phyloP scores from a whole-genome alignment of 2,797 vertebrate genomes.

The Lophius americanus region DNA sequence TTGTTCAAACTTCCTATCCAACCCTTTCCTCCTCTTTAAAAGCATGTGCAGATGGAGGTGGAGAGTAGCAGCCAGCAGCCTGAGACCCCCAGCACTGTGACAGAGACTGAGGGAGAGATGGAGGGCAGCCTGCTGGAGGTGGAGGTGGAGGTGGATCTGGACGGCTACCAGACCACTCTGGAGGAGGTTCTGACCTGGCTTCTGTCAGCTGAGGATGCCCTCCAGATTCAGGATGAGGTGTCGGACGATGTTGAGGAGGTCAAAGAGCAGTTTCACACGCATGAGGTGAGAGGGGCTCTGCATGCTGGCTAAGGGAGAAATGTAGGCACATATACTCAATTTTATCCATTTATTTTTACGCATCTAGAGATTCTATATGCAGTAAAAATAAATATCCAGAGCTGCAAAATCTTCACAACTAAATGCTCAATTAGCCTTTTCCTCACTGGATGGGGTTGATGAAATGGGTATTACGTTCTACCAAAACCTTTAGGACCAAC shows the following conservation, averaged over 20 bases:
- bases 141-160: constrained; percentile 87
- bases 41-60: constrained; percentile 65
- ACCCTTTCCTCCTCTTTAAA: constrained; percentile 9
- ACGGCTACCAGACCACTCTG: constrained; percentile 93
- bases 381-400: no score
- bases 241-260: constrained; percentile 96
- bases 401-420: neutral
- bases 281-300: constrained; percentile 83
- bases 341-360: neutral
- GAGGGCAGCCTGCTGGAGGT: constrained; percentile 74
- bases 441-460: neutral
- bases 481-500: neutral
- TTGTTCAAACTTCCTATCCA: neutral
- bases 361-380: neutral
- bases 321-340: neutral
- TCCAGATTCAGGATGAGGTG: constrained; percentile 92
- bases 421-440: neutral
- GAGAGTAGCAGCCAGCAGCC: constrained; percentile 75
- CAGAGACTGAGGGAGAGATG: constrained; percentile 76
- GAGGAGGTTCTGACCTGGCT: constrained; percentile 99
- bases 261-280: constrained; percentile 96
- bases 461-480: neutral
- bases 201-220: constrained; percentile 91
- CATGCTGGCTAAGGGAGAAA: neutral
- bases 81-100: constrained; percentile 83